Base-by-base conservation (phyloP, 2,113 vertebrate genomes). In the Upupa epops region DNA sequence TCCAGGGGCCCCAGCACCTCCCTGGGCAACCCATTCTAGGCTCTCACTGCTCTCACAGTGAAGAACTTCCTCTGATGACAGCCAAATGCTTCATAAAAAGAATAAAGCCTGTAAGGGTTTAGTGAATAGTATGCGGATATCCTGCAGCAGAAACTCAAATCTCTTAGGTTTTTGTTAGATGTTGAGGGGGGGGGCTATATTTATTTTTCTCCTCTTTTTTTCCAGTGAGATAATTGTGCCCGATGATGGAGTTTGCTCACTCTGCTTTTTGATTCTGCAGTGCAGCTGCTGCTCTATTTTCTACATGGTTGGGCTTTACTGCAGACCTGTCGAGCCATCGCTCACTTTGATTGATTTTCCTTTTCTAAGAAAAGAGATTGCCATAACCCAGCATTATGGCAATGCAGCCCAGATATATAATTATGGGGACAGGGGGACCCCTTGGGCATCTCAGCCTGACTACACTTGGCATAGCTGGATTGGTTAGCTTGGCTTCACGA, bases 251-350 rank as follows among this genome's bases (percentile, higher is more conserved):
- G 94, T 96, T 97, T 94, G 92, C 77, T 97, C 65, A 65, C 92
- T 96, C 94, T 96, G 70, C 90, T 95, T 96, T 95, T 95, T 90
- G 91, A 94, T 96, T 93, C 96, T 96, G 86, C 97, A 95, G 92
- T 96, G 94, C 92, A 92, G 96, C 93, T 96, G 96, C 95, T 97
- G 96, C 94, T 98, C 98, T 98, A 98, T 98, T 99, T 99, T 99
- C 98, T 98, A 98, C 98, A 98, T 98, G 98, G 95, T 97, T 98
- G 97, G 97, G 90, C 97, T 98, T 98, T 98, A 97, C 97, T 98
- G 98, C 96, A 97, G 97, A 96, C 95, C 97, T 98, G 97, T 97
- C 46, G 51, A 98, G 97, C 96, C 96, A 96, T 97, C 97, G 96
- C 98, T 98, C 97, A 95, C 96, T 97, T 92, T 95, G 97, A 98